These are phyloP conservation scores for Lycophotia porphyrea DNA, from an alignment of 2,888 invertebrate species.

Conservation along the genomic window DNA sequence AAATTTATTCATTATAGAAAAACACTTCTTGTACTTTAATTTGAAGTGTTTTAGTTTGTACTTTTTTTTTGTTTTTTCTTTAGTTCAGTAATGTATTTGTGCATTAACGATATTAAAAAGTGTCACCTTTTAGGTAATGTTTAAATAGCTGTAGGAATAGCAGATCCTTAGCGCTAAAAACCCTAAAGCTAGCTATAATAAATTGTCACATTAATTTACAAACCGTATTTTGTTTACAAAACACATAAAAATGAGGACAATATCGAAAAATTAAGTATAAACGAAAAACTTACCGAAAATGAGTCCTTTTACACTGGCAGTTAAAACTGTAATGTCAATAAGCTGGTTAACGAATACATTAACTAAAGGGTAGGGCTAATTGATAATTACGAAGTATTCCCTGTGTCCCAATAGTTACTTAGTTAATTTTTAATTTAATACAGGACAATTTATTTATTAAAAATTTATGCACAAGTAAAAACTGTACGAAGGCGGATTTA, in stretches of 20 bases:
- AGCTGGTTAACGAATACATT: slow-evolving; percentile 36
- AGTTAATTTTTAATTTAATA: slow-evolving; percentile 6
- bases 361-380: slow-evolving; percentile 40
- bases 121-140: neutral
- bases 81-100: neutral
- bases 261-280: neutral
- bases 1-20: neutral
- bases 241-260: neutral
- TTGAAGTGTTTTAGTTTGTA: neutral
- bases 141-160: neutral
- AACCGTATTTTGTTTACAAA: neutral
- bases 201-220: neutral
- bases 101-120: neutral
- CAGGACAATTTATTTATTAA: too few relatives aligned
- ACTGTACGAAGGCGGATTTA: too few relatives aligned
- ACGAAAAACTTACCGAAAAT: slow-evolving; percentile 46
- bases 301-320: slow-evolving; percentile 19
- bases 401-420: slow-evolving; percentile 54
- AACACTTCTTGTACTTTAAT: neutral
- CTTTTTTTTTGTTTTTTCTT: neutral
- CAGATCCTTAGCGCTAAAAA: neutral
- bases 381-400: slow-evolving; percentile 52
- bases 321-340: slow-evolving; percentile 53
- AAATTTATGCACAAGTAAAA: too few relatives aligned
- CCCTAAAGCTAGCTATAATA: too few relatives aligned